These are phyloP conservation scores for Nothobranchius kuhntae DNA, from an alignment of 2,113 vertebrate species.

Conservation along the genomic window DNA sequence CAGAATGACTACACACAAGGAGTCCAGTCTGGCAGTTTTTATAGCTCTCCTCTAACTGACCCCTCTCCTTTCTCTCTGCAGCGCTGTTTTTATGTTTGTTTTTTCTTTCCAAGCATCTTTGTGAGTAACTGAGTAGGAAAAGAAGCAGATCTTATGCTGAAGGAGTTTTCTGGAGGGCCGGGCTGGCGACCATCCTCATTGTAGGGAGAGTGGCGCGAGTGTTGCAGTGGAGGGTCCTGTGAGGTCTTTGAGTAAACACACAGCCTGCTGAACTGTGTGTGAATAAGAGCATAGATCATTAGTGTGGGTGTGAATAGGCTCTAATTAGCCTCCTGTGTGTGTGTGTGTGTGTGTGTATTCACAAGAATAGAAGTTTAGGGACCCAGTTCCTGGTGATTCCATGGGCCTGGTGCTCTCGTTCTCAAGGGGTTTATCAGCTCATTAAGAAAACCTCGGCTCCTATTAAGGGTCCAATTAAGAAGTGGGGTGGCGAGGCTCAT, in stretches of 20 bases:
- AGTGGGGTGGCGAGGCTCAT: conserved; percentile 61
- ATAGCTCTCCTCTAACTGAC: conserved; percentile 75
- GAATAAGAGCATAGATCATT: conserved; percentile 78
- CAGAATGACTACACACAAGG: conserved; percentile 34
- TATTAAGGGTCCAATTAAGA: conserved; percentile 77
- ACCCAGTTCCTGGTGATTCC: conserved; percentile 56
- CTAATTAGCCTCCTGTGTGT: conserved; percentile 76
- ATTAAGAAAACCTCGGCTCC: conserved; percentile 73
- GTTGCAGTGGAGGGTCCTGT: conserved; percentile 55
- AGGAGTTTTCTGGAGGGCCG: conserved; percentile 53
- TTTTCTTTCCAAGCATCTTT: conserved; percentile 49
- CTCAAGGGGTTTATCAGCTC: conserved; percentile 75
- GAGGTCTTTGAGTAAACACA: conserved; percentile 79
- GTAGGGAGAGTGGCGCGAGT: conserved; percentile 65
- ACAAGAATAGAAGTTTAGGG: conserved; percentile 68
- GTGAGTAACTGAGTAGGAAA: conserved; percentile 53
- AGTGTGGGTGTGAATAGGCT: conserved; percentile 79
- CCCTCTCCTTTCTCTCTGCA: conserved; percentile 56
- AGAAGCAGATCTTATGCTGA: conserved; percentile 45
- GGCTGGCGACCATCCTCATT: conserved; percentile 42
- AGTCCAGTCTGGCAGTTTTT: conserved; percentile 70
- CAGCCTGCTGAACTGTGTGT: conserved; percentile 73
- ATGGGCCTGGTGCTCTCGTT: conserved; percentile 40
- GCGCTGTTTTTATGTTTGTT: conserved; percentile 64
- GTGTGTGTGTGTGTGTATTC: conserved; percentile 41